Evolutionary conservation across 2,113 vertebrate genomes (phyloP).

Genomic region (Saccopteryx leptura): DNA sequence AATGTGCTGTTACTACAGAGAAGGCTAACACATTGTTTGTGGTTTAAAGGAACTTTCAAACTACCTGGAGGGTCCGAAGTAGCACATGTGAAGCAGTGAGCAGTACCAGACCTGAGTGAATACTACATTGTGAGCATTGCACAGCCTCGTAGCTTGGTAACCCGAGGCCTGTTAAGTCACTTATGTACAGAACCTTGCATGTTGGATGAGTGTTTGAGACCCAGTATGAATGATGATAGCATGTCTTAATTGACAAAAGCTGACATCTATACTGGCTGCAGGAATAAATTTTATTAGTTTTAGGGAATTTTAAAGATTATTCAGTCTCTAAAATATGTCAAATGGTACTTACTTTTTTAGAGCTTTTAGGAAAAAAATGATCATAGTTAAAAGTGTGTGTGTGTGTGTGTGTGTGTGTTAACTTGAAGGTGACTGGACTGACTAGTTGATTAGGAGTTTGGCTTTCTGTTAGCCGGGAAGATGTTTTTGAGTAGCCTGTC

Average conservation of each 20-base stretch:
- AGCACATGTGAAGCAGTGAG: background rate
- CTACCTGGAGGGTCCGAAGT: background rate
- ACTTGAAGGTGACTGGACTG: background rate
- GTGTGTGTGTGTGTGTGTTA: background rate
- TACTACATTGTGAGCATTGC: background rate
- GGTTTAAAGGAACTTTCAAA: background rate
- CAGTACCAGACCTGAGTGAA: background rate
- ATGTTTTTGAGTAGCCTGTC: background rate
- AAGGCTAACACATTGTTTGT: background rate
- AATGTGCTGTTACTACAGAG: background rate
- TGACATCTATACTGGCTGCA: background rate
- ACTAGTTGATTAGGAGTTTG: background rate
- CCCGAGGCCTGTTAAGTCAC: background rate
- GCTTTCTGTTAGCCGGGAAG: background rate
- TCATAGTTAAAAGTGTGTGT: background rate
- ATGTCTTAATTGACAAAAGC: background rate
- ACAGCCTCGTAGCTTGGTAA: background rate
- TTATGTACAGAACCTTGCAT: background rate
- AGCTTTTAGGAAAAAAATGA: background rate
- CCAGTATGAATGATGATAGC: background rate
- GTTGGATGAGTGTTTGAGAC: background rate
- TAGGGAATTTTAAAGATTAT: background rate
- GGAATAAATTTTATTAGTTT: conserved; percentile 18
- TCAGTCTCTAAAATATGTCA: background rate
- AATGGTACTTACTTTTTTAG: background rate